These are phyloP conservation scores for Tupaia tana DNA, from an alignment of 2,113 vertebrate genomes.

Conservation along the genomic window DNA sequence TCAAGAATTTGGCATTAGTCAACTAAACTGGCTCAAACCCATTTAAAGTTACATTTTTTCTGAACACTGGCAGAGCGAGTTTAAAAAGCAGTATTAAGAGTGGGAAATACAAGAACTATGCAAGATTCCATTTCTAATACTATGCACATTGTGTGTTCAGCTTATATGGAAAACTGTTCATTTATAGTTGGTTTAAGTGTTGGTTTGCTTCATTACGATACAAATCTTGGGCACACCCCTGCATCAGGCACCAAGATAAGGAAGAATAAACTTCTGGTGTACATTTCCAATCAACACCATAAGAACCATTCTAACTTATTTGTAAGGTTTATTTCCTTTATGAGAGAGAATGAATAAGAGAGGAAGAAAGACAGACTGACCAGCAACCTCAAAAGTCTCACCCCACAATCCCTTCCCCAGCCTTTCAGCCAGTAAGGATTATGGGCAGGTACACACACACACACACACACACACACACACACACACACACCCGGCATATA, in stretches of 20 bases:
- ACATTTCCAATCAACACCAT: not conserved
- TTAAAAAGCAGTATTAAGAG: not conserved
- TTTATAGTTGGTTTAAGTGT: not conserved
- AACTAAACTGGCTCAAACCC: not conserved
- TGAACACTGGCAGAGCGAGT: not conserved
- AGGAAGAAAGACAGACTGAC: too few relatives aligned
- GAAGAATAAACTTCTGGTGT: not conserved
- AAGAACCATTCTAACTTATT: not conserved
- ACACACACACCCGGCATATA: too few relatives aligned
- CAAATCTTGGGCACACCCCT: not conserved
- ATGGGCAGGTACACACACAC: too few relatives aligned
- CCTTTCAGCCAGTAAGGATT: too few relatives aligned
- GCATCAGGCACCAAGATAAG: not conserved
- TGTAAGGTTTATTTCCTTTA: too few relatives aligned
- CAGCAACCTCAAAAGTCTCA: too few relatives aligned
- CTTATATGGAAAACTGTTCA: not conserved
- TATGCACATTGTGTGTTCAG: not conserved
- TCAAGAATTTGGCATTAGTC: not conserved
- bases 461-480: too few relatives aligned
- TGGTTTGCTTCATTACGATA: not conserved
- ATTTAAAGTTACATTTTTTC: not conserved
- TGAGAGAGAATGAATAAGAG: too few relatives aligned
- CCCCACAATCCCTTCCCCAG: too few relatives aligned
- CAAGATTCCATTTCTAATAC: not conserved
- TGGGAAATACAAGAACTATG: not conserved